phyloP scores from a whole-genome alignment of 2,797 vertebrate species.

The Adelosebastes latens region DNA sequence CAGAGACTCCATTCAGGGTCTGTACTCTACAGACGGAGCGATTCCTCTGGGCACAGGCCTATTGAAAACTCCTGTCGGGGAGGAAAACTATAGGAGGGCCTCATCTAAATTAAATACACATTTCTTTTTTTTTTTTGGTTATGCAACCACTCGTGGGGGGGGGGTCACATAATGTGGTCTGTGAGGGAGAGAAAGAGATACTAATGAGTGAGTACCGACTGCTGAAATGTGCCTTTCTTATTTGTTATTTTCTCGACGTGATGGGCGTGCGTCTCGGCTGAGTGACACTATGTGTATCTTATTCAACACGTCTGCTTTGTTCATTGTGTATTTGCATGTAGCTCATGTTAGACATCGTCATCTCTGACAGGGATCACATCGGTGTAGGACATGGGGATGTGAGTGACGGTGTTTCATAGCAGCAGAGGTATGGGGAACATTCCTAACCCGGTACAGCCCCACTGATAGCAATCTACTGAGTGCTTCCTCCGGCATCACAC shows the following conservation, averaged over 20 bases:
- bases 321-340: conserved; percentile 5
- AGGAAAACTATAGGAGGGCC: conserved; percentile 42
- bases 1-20: conserved; percentile 22
- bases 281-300: conserved; percentile 2
- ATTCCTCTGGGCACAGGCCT: conserved; percentile 44
- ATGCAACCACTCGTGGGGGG: conserved; percentile 31
- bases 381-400: background rate
- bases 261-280: background rate
- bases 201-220: background rate
- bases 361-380: conserved; percentile 27
- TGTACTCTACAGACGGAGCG: conserved; percentile 47
- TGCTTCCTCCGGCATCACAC: conserved; percentile 35
- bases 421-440: conserved; percentile 56
- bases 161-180: conserved; percentile 20
- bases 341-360: background rate
- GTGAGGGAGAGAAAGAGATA: background rate
- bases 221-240: conserved; percentile 12
- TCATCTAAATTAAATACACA: conserved; percentile 62
- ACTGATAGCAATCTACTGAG: conserved; percentile 56
- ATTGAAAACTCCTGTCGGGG: conserved; percentile 41
- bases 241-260: background rate
- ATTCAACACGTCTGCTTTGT: conserved; percentile 6
- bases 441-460: conserved; percentile 24
- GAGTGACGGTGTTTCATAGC: conserved; percentile 34
- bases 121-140: conserved; percentile 35